A percentile compares a stretch with the other conserved stretches of the same genome.
phyloP scores from a whole-genome alignment of 2,888 invertebrate genomes.

The Heteropelma amictum region DNA sequence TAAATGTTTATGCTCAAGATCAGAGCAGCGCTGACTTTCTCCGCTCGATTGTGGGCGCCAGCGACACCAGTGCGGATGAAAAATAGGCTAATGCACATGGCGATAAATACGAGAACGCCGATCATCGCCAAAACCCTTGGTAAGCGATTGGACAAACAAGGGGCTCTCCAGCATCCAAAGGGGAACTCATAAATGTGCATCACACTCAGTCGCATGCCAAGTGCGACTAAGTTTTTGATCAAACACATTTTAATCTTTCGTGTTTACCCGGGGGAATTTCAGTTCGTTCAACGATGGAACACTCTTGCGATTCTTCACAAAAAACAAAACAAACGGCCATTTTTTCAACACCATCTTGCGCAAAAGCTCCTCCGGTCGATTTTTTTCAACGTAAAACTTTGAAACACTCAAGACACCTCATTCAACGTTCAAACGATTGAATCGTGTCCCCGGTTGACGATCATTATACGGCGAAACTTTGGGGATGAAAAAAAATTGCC shows the following conservation, averaged over 20 bases:
- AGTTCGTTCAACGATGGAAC: conserved; percentile 16
- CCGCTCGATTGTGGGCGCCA: neutral
- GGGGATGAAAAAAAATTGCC: neutral
- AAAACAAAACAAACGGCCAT: too few species aligned
- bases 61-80: neutral
- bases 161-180: conserved; percentile 52
- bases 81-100: conserved; percentile 5
- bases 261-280: conserved; percentile 61
- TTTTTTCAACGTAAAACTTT: too few species aligned
- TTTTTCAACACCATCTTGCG: too few species aligned
- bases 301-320: neutral
- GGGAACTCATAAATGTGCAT: conserved; percentile 63
- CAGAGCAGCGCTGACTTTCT: neutral
- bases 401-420: too few species aligned
- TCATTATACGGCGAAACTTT: neutral
- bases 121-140: conserved; percentile 47
- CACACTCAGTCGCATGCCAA: conserved; percentile 55
- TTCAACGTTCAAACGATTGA: too few species aligned
- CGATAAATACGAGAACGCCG: conserved; percentile 28
- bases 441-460: too few species aligned
- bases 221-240: conserved; percentile 72
- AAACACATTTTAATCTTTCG: conserved; percentile 72
- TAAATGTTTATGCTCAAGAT: too few species aligned
- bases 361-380: too few species aligned
- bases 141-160: conserved; percentile 63